Base-by-base conservation (phyloP, 2,888 invertebrate genomes). In the Drosophila acutilabella region DNA sequence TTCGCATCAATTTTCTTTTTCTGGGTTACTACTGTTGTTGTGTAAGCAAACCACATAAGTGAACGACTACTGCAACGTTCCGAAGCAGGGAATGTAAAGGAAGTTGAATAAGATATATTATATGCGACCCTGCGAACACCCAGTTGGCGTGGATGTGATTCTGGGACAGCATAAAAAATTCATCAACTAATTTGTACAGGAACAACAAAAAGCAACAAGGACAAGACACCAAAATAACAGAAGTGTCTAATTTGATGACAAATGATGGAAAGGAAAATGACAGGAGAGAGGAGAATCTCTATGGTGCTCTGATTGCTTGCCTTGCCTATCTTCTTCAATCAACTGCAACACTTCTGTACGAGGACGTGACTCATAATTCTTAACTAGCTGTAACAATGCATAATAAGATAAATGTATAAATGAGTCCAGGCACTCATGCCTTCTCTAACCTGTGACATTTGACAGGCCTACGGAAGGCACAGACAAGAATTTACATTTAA, bases 401-500 rank as follows among this genome's bases (percentile, higher is more conserved):
- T 42, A 61, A 78, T 64, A 45, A 59, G 18, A 50, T 54, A 64
- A 71, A 66, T 65, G 64, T 50, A 13, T 53, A 67, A 72, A 64
- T 60, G 51, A 57, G 45, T 40, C 11, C 10, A 18, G 44, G 38
- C 23, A 10, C 14, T 4, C 23, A 16, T 42, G n/a, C 26, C 23
- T 45, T 11, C 51, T 48, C 48, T 59, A 53, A 60, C 38, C 53
- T 70, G 51, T 65, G 61, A 52, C 44, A 75, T 71, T 40, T 65
- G 51, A 65, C 71, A 65, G 66, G 54, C 54, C 68, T 48, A 56
- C 58, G 61, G 54, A 38, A 10, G 44, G 50, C 26, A 30, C 48
- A 53, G 54, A 62, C n/a, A 60, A 47, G 75, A 81, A 85, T 85
- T 88, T 81, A 86, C 85, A 85, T 85, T 77, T 88, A 83, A 85